A percentile compares a stretch with the other conserved stretches of the same genome.
Evolutionary conservation across 2,888 invertebrate genomes (phyloP).

Genomic region (Clanis bilineata): DNA sequence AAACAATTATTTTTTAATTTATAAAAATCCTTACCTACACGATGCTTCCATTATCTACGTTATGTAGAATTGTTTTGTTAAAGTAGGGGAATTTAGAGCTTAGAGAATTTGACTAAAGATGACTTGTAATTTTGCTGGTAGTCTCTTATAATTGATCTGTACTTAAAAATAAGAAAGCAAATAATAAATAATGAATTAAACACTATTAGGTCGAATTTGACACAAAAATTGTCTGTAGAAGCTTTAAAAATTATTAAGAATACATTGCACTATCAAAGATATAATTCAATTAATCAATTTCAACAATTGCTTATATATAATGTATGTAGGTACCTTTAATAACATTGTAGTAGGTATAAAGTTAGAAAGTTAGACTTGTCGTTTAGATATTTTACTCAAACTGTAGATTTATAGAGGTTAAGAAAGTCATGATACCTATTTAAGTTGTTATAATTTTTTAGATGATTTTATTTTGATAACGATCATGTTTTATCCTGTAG

Average conservation of each 20-base stretch:
- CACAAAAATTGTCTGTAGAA: slow-evolving; percentile 33
- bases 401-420: slow-evolving; percentile 55
- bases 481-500: slow-evolving; percentile 54
- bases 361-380: slow-evolving; percentile 63
- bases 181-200: slow-evolving; percentile 22
- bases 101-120: slow-evolving; percentile 11
- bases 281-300: slow-evolving; percentile 42
- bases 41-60: neutral
- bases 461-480: slow-evolving; percentile 75
- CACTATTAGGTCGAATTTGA: slow-evolving; percentile 21
- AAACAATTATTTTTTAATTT: no score
- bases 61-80: slow-evolving; percentile 22
- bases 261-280: slow-evolving; percentile 37
- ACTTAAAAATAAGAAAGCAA: slow-evolving; percentile 9
- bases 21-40: neutral
- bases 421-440: slow-evolving; percentile 38
- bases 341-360: slow-evolving; percentile 42
- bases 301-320: slow-evolving; percentile 30
- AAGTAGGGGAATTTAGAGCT: slow-evolving; percentile 20
- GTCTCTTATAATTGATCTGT: slow-evolving; percentile 21
- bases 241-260: slow-evolving; percentile 32
- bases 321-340: slow-evolving; percentile 35
- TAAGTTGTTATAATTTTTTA: slow-evolving; percentile 61
- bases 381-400: slow-evolving; percentile 67
- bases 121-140: slow-evolving; percentile 24